Evolutionary conservation across 2,888 invertebrate species (phyloP).

Genomic region (Stenolophus ochropezus): DNA sequence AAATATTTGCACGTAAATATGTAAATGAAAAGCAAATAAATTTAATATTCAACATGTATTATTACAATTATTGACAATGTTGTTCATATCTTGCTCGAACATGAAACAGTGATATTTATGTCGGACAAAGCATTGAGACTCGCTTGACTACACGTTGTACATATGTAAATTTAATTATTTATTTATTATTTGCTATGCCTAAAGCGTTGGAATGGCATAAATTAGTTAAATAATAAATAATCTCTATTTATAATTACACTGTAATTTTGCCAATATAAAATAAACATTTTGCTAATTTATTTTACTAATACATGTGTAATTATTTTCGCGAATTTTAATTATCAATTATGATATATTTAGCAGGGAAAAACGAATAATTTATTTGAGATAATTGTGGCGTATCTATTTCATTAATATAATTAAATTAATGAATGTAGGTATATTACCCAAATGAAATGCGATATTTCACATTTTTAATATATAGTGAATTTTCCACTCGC

Average conservation of each 20-base stretch:
- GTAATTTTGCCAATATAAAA: neutral
- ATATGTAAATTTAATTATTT: neutral
- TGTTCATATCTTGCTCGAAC: no score
- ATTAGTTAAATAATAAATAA: neutral
- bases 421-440: neutral
- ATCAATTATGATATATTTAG: neutral
- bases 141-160: no score
- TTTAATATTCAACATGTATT: no score
- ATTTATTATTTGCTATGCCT: neutral
- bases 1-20: no score
- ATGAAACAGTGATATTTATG: no score
- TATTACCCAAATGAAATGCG: neutral
- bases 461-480: neutral
- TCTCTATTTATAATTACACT: neutral
- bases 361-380: neutral
- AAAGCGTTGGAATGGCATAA: neutral
- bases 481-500: neutral
- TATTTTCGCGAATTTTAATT: neutral
- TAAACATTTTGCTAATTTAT: neutral
- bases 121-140: no score
- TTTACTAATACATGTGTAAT: neutral
- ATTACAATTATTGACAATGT: no score
- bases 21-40: no score
- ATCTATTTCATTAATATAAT: neutral
- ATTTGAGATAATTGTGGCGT: neutral